Base-by-base conservation (phyloP, 1,140 invertebrate species). In the Drosophila sturtevanti region DNA sequence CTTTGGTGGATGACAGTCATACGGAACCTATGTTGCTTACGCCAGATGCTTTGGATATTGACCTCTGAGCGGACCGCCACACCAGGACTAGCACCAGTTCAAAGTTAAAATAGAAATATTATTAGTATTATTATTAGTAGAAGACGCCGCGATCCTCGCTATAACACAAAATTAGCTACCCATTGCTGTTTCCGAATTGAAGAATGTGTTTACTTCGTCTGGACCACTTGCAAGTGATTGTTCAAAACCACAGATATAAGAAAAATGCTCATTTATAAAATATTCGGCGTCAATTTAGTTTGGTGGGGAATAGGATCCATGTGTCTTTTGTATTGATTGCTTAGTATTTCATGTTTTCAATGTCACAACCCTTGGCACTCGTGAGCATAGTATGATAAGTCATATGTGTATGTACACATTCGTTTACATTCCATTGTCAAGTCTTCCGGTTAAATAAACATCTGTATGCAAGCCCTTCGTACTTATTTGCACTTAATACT, bases 41-140 rank as follows among this genome's bases (percentile, higher is more conserved):
- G 6, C 35, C 85, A 11, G 85, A 91, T 60, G 69, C 81, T 0
- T 66, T 91, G 56, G 90, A 91, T 58, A 91, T 91, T 67, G 89
- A 91, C 12, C 65, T 86, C 4, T 87, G 41, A 69, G 14, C 22
- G 5, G 1, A 7, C 21, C 24, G 11, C 14, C 18, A 14, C 7
- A 18, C 14, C 9, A n/a, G 12, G 12, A 35, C n/a, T n/a, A 16
- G 18, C 31, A 59, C 16, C n/a, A 68, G 52, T 68, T 72, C 37
- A 63, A 68, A 58, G 16, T 16, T 11, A 34, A 52, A 16, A 35
- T 24, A 63, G 24, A 38, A 51, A 65, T 41, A 63, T 72, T 41
- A 14, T 59, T 68, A 60, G 69, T 64, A 76, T 72, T 65, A 73
- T 69, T 27, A 24, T 37, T 56, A 56, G 54, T 56, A 56, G 27